These are phyloP conservation scores for Zophobas morio DNA, from an alignment of 1,140 invertebrate species.

Conservation along the genomic window DNA sequence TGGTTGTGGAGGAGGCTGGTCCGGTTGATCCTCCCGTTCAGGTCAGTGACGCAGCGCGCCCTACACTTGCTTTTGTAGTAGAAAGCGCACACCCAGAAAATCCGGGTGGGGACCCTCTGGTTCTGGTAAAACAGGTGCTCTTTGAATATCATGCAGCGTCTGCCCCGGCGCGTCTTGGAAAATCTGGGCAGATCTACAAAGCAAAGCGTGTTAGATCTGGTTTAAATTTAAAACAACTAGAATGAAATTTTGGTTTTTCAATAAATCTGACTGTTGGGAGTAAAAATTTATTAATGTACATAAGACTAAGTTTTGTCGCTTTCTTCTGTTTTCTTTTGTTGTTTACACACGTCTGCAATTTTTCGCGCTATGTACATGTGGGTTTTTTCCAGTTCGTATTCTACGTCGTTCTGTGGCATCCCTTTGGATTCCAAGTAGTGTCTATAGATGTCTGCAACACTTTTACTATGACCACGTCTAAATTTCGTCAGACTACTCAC, in stretches of 20 bases:
- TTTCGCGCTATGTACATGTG: not conserved
- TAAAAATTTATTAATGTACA: too few relatives aligned
- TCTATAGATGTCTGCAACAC: not conserved
- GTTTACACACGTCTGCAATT: not conserved
- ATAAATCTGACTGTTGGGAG: too few relatives aligned
- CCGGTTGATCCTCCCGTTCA: constrained; percentile 4
- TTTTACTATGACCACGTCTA: not conserved
- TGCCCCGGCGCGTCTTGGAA: not conserved
- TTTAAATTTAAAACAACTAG: too few relatives aligned
- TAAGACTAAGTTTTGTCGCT: not conserved
- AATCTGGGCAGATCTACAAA: not conserved
- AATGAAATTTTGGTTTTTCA: not conserved
- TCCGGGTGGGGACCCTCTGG: constrained; percentile 29
- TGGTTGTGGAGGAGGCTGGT: constrained; percentile 42
- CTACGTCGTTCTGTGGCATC: not conserved
- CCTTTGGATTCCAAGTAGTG: not conserved
- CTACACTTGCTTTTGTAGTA: constrained; percentile 51
- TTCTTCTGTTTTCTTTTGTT: not conserved
- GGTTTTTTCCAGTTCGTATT: not conserved
- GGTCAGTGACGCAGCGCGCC: constrained; percentile 38
- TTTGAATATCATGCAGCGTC: constrained; percentile 23
- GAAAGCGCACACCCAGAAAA: constrained; percentile 52
- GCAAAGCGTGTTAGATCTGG: too few relatives aligned
- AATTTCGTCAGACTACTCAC: not conserved
- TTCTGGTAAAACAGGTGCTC: constrained; percentile 55